Percentiles rank a stretch among this genome's conserved stretches.
Conservation (phyloP, 2,797 vertebrate species). For the Aphelocoma californica region DNA sequence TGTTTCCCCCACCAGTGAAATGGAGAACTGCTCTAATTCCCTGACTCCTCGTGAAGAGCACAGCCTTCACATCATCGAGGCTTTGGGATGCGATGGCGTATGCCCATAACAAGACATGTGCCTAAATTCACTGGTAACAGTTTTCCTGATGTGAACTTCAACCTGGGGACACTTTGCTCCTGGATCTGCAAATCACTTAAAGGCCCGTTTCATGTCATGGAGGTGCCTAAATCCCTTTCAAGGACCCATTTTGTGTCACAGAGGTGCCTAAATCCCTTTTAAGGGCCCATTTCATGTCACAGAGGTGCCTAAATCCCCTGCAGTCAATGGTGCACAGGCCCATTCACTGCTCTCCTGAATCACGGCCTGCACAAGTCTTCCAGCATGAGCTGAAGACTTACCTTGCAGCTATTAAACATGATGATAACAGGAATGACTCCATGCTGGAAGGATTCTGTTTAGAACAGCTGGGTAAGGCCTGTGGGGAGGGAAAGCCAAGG, state of each 20-base stretch:
- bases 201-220: accelerated
- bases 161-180: not conserved
- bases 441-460: not conserved
- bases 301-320: too few species aligned
- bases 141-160: not conserved
- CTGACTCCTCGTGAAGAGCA: not conserved
- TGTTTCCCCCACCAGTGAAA: not conserved
- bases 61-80: not conserved
- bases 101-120: accelerated
- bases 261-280: not conserved
- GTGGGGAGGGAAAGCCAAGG: not conserved
- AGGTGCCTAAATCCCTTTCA: not conserved
- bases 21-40: not conserved
- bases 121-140: not conserved
- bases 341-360: not conserved
- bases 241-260: not conserved
- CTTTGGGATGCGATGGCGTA: not conserved
- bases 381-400: not conserved
- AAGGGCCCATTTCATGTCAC: accelerated
- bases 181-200: not conserved
- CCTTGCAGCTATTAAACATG: not conserved
- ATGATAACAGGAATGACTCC: accelerated
- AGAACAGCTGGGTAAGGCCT: not conserved
- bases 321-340: not conserved
- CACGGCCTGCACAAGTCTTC: accelerated